A percentile compares a stretch with the other conserved stretches of the same genome.
Conservation (phyloP, 2,888 invertebrate species). For the Phlogophora meticulosa region DNA sequence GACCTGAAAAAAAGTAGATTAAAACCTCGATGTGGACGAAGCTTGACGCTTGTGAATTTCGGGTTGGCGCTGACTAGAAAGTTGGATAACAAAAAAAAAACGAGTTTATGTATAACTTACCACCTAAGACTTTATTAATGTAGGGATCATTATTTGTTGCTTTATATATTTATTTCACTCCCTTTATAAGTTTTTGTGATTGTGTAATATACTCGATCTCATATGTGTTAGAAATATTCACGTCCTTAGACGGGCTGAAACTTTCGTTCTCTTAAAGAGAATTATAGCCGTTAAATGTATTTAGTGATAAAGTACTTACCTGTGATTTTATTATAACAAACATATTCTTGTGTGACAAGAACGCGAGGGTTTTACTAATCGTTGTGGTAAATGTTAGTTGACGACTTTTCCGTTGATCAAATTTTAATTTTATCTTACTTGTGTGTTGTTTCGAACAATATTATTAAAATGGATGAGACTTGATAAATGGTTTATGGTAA, state of each 20-base stretch:
- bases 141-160: slow-evolving; percentile 26
- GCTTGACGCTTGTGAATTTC: slow-evolving; percentile 25
- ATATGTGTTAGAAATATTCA: slow-evolving; percentile 43
- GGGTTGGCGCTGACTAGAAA: slow-evolving; percentile 30
- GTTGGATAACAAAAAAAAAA: slow-evolving; percentile 26
- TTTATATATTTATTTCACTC: slow-evolving; percentile 11
- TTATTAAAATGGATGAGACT: slow-evolving; percentile 73
- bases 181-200: slow-evolving; percentile 42
- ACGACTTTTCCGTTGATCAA: slow-evolving; percentile 63
- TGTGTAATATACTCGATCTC: slow-evolving; percentile 52
- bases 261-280: slow-evolving; percentile 75
- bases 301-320: slow-evolving; percentile 87
- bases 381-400: slow-evolving; percentile 71
- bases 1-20: slow-evolving; percentile 68
- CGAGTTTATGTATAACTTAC: slow-evolving; percentile 54
- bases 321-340: slow-evolving; percentile 87
- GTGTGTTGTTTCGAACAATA: slow-evolving; percentile 60
- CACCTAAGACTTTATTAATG: slow-evolving; percentile 49
- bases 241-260: slow-evolving; percentile 29
- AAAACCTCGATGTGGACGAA: slow-evolving; percentile 39
- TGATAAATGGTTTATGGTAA: slow-evolving; percentile 66
- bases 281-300: slow-evolving; percentile 70
- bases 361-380: slow-evolving; percentile 63
- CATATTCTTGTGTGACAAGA: slow-evolving; percentile 89
- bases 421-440: slow-evolving; percentile 55